Base-by-base conservation (phyloP, 2,113 vertebrate species). In the Cheilinus undulatus region DNA sequence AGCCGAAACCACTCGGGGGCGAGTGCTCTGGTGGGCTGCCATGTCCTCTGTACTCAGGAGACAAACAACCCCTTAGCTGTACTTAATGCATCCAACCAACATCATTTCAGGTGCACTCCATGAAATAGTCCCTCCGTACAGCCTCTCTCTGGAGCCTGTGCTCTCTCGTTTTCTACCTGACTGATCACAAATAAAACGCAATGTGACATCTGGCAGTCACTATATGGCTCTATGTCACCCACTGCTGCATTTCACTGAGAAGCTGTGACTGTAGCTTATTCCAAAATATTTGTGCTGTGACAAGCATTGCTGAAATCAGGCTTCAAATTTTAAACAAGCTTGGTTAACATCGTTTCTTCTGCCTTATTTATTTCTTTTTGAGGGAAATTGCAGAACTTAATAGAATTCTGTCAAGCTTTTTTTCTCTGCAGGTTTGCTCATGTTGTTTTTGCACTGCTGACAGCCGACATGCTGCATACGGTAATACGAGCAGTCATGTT, bases 81-180 rank as follows among this genome's bases (percentile, higher is more conserved):
- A 91, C 86, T 91, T 90, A 92, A 91, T 91, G 88, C 90, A 89
- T 68, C 89, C 86, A 89, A 89, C 66, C 86, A 86, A 80, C 87
- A 87, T 73, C 67, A 79, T 92, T 91, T 85, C 88, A 91, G 86
- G 89, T 90, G 86, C 87, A 90, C 86, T 92, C 85, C 56, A 62
- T 80, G 78, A 87, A 91, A 85, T 63, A 51, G 70, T 83, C 76
- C 74, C 69, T 50, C 75, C 70, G 54, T 73, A 66, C 80, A 78
- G 76, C 80, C 34, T 60, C 80, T 53, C 70, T 84, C 76, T 53
- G 69, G 76, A 78, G 84, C 69, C 67, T 63, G 76, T 74, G 74
- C 73, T 64, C 85, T 83, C 69, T 76, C 38, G 40, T 89, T 89
- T 90, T 90, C 85, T 77, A 87, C 86, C 86, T 84, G 89, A 86